Conservation (phyloP, 2,888 invertebrate genomes). For the Azorinus chamasolen region DNA sequence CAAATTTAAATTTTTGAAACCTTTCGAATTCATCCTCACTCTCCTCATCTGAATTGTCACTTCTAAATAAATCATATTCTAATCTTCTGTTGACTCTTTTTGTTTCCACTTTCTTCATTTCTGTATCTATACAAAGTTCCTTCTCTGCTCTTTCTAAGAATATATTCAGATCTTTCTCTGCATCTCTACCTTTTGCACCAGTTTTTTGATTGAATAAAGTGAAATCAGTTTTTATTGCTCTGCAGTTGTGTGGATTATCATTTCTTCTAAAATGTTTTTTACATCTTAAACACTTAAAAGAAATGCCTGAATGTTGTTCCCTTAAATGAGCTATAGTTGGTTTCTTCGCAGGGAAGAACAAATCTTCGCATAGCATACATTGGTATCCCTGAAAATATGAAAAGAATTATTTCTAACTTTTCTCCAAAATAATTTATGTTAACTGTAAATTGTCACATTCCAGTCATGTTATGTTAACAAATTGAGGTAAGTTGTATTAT, state of each 20-base stretch:
- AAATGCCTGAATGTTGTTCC: no score
- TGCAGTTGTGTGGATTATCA: conserved; percentile 1
- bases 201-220: background rate
- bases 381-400: conserved; percentile 4
- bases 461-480: no score
- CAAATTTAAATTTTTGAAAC: conserved; percentile 5
- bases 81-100: conserved; percentile 21
- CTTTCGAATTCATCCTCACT: conserved; percentile 33
- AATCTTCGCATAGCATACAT: no score
- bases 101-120: no score
- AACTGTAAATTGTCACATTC: no score
- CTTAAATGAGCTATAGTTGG: no score
- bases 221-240: background rate
- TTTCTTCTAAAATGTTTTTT: no score
- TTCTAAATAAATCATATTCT: conserved; percentile 23
- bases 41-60: conserved; percentile 21
- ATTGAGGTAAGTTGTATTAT: no score
- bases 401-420: background rate
- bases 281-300: no score
- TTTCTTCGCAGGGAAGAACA: conserved; percentile 1
- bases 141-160: conserved; percentile 1
- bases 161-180: conserved; percentile 2
- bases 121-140: no score
- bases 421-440: no score
- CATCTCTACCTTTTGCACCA: conserved; percentile 2